phyloP scores from a whole-genome alignment of 2,113 vertebrate genomes.

The Phaethornis superciliosus region DNA sequence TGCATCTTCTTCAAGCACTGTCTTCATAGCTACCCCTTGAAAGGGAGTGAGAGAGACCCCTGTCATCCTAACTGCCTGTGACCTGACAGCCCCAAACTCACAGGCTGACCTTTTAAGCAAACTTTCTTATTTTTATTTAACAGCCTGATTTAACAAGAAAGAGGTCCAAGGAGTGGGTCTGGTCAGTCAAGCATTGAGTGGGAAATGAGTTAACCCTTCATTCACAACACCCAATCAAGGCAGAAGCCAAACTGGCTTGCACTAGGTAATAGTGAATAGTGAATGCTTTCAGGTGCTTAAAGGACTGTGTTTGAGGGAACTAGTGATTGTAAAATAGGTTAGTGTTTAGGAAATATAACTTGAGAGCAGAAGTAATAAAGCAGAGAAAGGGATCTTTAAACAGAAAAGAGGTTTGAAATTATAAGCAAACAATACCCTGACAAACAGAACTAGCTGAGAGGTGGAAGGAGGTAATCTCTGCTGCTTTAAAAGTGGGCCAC shows the following conservation, averaged over 20 bases:
- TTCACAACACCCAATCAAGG: background rate
- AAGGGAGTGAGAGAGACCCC: background rate
- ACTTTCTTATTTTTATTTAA: conserved; percentile 11
- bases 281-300: background rate
- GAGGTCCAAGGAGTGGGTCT: background rate
- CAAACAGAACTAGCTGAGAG: background rate
- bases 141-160: background rate
- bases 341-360: background rate
- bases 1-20: background rate
- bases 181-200: conserved; percentile 1
- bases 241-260: background rate
- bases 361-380: background rate
- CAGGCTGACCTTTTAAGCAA: background rate
- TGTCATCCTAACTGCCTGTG: background rate
- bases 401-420: background rate
- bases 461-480: background rate
- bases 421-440: background rate
- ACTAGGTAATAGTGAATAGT: background rate
- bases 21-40: background rate
- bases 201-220: background rate
- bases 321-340: background rate
- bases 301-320: background rate
- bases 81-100: background rate
- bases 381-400: background rate
- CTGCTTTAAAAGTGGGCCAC: background rate